A percentile compares a stretch with the other conserved stretches of the same genome.
Evolutionary conservation across 1,140 invertebrate genomes (phyloP).

Genomic region (Drosophila ficusphila): DNA sequence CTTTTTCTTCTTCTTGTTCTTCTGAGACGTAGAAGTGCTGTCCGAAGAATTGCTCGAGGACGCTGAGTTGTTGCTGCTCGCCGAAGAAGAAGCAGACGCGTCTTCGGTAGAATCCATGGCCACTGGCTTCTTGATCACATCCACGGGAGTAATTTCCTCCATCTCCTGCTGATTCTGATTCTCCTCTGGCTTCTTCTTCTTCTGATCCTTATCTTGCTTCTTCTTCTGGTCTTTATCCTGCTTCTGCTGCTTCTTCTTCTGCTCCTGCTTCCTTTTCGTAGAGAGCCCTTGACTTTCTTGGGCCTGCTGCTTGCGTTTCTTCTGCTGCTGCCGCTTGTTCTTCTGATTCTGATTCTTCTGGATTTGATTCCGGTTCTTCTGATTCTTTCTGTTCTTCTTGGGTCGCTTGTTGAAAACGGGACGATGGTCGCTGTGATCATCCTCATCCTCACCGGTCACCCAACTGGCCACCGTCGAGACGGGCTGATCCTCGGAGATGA

Average conservation of each 20-base stretch:
- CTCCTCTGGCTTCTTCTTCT: slow-evolving; percentile 15
- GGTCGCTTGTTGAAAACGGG: slow-evolving; percentile 41
- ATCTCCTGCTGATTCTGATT: slow-evolving; percentile 6
- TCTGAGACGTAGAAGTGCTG: slow-evolving; percentile 11
- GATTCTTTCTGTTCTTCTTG: slow-evolving; percentile 18
- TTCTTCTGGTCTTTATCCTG: slow-evolving; percentile 15
- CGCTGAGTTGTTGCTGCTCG: neutral
- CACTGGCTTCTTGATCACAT: slow-evolving; percentile 25
- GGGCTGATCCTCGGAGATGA: slow-evolving; percentile 48
- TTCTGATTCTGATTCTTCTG: slow-evolving; percentile 27
- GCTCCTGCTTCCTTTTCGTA: slow-evolving; percentile 6
- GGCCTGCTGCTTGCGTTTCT: slow-evolving; percentile 10
- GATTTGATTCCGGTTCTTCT: slow-evolving; percentile 24
- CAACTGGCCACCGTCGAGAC: slow-evolving; percentile 51
- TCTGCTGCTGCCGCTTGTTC: slow-evolving; percentile 12
- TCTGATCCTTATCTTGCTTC: slow-evolving; percentile 19
- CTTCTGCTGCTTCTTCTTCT: slow-evolving; percentile 5
- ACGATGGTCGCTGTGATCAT: slow-evolving; percentile 43
- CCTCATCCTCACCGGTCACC: slow-evolving; percentile 56
- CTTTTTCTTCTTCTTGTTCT: slow-evolving; percentile 46
- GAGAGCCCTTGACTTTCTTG: slow-evolving; percentile 9
- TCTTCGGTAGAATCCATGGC: neutral
- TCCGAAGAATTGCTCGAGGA: slow-evolving; percentile 15
- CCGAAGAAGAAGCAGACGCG: neutral
- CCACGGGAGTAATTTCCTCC: neutral